A percentile compares a stretch with the other conserved stretches of the same genome.
phyloP scores from a whole-genome alignment of 2,797 vertebrate genomes.

The Ceyx erithaca region DNA sequence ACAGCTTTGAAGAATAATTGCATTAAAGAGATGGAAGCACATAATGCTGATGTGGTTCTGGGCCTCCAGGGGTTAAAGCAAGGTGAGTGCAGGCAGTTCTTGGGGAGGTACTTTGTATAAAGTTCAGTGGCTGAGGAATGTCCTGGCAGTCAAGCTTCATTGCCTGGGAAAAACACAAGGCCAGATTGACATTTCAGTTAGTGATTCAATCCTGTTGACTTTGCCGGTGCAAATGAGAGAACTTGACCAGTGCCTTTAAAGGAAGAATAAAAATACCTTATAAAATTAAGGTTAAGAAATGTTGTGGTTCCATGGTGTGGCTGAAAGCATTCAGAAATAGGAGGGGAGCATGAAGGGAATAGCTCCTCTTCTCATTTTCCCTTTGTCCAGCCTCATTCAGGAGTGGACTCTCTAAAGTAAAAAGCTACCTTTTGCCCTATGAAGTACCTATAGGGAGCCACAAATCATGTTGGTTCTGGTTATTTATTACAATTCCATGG shows the following conservation, averaged over 20 bases:
- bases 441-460: not conserved
- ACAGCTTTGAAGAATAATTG: not conserved
- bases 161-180: conserved; percentile 58
- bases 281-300: conserved; percentile 8
- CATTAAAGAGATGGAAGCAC: not conserved
- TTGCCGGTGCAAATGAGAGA: not conserved
- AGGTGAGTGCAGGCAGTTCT: conserved; percentile 15
- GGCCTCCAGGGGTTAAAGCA: conserved; percentile 38
- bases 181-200: conserved; percentile 14
- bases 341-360: not conserved
- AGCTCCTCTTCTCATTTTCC: not conserved
- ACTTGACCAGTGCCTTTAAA: not conserved
- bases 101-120: not conserved
- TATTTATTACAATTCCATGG: conserved; percentile 40
- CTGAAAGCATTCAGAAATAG: not conserved
- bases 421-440: not conserved
- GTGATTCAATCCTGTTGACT: not conserved
- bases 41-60: not conserved
- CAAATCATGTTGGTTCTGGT: not conserved
- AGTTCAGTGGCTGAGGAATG: conserved; percentile 50
- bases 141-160: conserved; percentile 48
- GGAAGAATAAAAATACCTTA: not conserved
- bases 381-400: not conserved
- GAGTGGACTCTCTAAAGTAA: not conserved
- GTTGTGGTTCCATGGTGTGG: not conserved